Conservation (phyloP, 2,113 vertebrate genomes). For the Fukomys damarensis region DNA sequence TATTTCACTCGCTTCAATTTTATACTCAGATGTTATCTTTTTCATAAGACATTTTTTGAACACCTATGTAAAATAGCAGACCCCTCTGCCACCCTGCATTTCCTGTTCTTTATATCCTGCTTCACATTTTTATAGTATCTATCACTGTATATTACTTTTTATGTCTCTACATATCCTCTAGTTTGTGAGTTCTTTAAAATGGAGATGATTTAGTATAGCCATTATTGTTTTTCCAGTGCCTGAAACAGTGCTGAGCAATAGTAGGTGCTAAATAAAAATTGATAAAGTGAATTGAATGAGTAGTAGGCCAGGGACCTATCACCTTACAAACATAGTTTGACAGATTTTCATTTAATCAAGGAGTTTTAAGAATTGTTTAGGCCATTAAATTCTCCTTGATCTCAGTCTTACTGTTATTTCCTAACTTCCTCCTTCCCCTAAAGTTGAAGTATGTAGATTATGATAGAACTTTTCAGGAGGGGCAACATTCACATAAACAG, state of each 20-base stretch:
- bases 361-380: slow-evolving; percentile 8
- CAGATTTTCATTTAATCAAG: slow-evolving; percentile 26
- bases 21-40: background rate
- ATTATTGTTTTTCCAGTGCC: background rate
- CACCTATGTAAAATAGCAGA: background rate
- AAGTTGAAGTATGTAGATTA: background rate
- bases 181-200: background rate
- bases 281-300: background rate
- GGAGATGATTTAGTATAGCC: background rate
- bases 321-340: background rate
- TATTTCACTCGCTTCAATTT: background rate
- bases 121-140: background rate
- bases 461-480: slow-evolving; percentile 1
- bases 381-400: background rate
- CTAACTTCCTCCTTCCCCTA: background rate
- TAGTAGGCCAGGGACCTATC: background rate
- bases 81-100: background rate
- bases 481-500: background rate
- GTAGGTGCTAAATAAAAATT: background rate
- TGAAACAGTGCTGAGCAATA: background rate
- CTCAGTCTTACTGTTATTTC: background rate
- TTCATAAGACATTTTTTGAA: background rate
- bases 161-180: background rate
- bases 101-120: background rate
- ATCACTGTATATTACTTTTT: background rate